These are phyloP conservation scores for Alauda arvensis DNA, from an alignment of 2,797 vertebrate genomes.

Conservation along the genomic window DNA sequence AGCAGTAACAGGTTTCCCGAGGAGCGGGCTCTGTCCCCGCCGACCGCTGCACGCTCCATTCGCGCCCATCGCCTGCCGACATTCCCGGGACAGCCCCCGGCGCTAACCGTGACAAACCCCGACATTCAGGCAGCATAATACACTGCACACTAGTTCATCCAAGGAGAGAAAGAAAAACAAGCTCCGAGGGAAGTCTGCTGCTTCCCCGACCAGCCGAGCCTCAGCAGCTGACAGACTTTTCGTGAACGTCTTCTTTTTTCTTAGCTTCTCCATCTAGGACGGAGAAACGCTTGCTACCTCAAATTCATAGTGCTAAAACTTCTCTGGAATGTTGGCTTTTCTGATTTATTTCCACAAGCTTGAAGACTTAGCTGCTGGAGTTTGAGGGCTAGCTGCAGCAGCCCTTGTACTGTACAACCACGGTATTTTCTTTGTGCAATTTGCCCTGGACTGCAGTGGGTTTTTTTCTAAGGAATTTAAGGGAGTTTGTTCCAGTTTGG, in stretches of 20 bases:
- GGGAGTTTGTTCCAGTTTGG: not conserved
- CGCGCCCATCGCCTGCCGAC: constrained; percentile 58
- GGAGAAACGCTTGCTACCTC: constrained; percentile 1
- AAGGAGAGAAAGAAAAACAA: constrained; percentile 68
- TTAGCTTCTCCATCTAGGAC: not conserved
- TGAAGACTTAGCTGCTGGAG: not conserved
- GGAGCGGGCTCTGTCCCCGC: constrained; percentile 43
- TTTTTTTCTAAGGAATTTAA: not conserved
- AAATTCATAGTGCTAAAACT: not conserved
- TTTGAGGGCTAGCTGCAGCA: not conserved
- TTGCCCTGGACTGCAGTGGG: not conserved
- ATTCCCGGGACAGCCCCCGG: constrained; percentile 60
- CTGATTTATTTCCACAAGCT: not conserved
- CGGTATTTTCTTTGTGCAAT: not conserved
- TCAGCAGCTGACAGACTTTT: constrained; percentile 44
- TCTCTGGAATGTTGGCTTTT: constrained; percentile 6
- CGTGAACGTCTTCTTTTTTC: constrained; percentile 17
- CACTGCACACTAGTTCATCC: constrained; percentile 70
- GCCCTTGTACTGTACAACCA: not conserved
- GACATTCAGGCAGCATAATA: constrained; percentile 65
- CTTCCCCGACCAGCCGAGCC: constrained; percentile 4
- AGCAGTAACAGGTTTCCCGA: constrained; percentile 67
- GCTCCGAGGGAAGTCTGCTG: constrained; percentile 40
- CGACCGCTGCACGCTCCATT: constrained; percentile 62
- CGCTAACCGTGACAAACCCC: constrained; percentile 67